Evolutionary conservation across 2,113 vertebrate species (phyloP), one percentile per base, ranked within the genome.

Genomic region (Oxyruncus cristatus): DNA sequence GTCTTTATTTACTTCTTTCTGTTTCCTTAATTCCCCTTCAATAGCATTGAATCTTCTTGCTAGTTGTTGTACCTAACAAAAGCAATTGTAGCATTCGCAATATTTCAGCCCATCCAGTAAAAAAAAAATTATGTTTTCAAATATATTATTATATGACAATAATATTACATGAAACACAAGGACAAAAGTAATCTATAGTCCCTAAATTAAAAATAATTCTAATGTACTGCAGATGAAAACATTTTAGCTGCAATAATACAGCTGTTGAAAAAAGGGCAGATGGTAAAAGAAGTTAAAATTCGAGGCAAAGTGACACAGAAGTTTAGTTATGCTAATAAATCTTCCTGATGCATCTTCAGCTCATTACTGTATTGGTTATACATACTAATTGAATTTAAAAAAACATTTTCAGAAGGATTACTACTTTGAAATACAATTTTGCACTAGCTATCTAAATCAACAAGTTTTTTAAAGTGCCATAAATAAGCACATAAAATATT

Each of bases 1-100:
- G 35, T 96, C 97, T 93, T 98, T 95, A 92, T 98, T 99, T 83
- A 97, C 95, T 95, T 98, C 97, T 78, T 97, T 98, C 93, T 99
- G 75, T 92, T 96, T 98, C 88, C 96, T 97, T 8, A 97, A 98
- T 75, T 98, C 98, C 84, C 83, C 96, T 97, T 99, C 98, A 95
- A 98, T 93, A 90, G 95, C 97, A 93, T 89, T 96, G 92, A 99
- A 96, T 95, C 96, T 98, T 95, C 93, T 97, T 98, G 99, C 98
- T 93, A 99, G 96, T 58, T 98, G 95, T 62, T 97, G 98, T 83
- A 99, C 98, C 98, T 99, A 97, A 96, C 39, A 86, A 71, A 97
- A 96, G 10, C 12, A 70, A 73, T 68, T 89, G 83, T 44, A 88
- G 11, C 11, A 71, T 71, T 81, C n/a, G 81, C 18, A 92, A 14